A percentile compares a stretch with the other conserved stretches of the same genome.
Conservation (phyloP, 2,113 vertebrate species). For the Podarcis raffonei region DNA sequence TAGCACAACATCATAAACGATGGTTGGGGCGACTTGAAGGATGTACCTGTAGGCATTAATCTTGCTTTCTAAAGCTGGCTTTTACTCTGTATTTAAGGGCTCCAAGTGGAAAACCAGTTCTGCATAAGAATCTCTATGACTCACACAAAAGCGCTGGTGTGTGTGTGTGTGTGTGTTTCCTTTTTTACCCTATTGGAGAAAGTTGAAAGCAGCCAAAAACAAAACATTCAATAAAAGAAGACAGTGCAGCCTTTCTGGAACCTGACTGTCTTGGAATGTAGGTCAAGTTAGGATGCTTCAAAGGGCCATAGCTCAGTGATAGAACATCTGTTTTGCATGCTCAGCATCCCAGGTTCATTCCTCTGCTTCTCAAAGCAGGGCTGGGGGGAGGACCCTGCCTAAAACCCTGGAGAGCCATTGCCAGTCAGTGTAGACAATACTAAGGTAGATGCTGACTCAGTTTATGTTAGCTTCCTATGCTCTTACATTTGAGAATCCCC, state of each 20-base stretch:
- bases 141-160: not conserved
- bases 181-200: not conserved
- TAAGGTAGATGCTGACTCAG: no score
- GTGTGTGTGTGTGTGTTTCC: not conserved
- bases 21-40: not conserved
- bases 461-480: no score
- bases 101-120: not conserved
- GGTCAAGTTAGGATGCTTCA: no score
- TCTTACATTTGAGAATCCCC: not conserved
- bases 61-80: constrained; percentile 12
- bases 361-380: no score
- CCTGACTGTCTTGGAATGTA: not conserved
- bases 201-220: not conserved
- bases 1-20: not conserved
- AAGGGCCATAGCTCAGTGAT: no score
- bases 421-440: no score
- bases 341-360: no score
- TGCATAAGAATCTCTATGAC: not conserved
- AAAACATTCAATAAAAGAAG: not conserved
- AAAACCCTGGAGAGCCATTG: no score
- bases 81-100: not conserved
- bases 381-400: no score
- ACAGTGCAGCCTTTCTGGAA: not conserved
- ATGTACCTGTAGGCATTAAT: not conserved
- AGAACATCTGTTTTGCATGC: no score